Base-by-base conservation (phyloP, 2,797 vertebrate genomes). In the Microctenopoma stevenorrisi region DNA sequence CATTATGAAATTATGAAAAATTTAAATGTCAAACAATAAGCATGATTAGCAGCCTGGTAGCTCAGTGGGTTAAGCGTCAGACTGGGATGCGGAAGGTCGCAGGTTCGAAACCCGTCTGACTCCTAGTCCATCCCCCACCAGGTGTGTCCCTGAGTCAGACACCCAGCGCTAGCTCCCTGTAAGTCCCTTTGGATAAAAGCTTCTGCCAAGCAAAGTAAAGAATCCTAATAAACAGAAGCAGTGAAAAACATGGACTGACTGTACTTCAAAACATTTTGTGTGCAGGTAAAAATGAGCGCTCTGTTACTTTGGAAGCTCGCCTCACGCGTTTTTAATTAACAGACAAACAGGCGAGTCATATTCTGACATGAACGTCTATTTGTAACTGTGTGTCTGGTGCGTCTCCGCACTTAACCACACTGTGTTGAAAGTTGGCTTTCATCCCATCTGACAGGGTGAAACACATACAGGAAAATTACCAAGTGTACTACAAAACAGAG, bases 381-480 rank as follows among this genome's bases (percentile, higher is more conserved):
- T 74, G 59, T 30, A 72, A 43, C 60, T 9, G 51, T 15, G 8
- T 37, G 52, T 76, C 62, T 65, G 5, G 51, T 16, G 7, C 30
- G 52, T 76, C 68, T 52, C 13, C 35, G 63, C 55, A 37, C 59
- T 59, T 25, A 49, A 18, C 18, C 56, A 33, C 18, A n/a, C 64
- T 12, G 10, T 59, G 50, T 54, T 76, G 53, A 81, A 79, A 60
- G 48, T 67, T 63, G 38, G 30, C 69, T 76, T 81, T 86, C 26
- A 71, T 81, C 70, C 68, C 70, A 53, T 58, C 44, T 63, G 69
- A 84, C 73, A 65, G 68, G 69, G 84, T 78, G 76, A 81, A 84
- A 75, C 50, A 58, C 67, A 64, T 30, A 65, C 22, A 53, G n/a
- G 18, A 56, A 78, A 67, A 79, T 58, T n/a, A 69, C 6, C 60